Conservation (phyloP, 2,113 vertebrate species). For the Etheostoma cragini region DNA sequence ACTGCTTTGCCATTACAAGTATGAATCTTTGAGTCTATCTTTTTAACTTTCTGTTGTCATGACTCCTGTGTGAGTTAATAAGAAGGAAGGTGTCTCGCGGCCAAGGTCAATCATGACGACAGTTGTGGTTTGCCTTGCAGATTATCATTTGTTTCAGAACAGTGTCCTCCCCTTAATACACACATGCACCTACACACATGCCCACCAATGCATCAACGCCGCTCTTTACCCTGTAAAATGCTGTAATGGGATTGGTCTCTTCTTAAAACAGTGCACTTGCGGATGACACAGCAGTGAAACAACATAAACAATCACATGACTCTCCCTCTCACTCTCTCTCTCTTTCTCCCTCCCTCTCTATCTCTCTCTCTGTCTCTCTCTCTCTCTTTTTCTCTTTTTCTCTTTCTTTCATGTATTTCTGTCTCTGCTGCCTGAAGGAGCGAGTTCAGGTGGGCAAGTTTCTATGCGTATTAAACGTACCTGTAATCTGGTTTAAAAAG, state of each 20-base stretch:
- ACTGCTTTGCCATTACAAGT: background rate
- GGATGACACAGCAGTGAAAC: constrained; percentile 25
- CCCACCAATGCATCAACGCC: constrained; percentile 5
- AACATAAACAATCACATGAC: constrained; percentile 9
- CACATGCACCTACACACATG: constrained; percentile 23
- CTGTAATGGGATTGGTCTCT: constrained; percentile 61
- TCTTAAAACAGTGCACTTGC: constrained; percentile 51
- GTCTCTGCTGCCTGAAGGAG: constrained; percentile 64
- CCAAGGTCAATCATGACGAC: background rate
- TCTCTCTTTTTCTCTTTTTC: background rate
- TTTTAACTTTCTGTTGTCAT: background rate
- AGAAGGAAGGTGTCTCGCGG: constrained; percentile 18
- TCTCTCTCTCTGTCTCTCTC: background rate
- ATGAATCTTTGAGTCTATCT: background rate
- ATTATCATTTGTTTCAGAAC: constrained; percentile 30
- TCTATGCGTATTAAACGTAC: background rate
- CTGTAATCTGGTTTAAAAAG: background rate
- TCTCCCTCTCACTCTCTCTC: background rate
- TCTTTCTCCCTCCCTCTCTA: background rate
- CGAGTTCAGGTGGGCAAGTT: constrained; percentile 72
- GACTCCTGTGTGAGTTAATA: background rate
- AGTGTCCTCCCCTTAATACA: background rate
- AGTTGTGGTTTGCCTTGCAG: constrained; percentile 30
- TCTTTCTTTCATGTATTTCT: constrained; percentile 2
- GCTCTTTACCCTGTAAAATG: constrained; percentile 5